A percentile compares a stretch with the other conserved stretches of the same genome.
phyloP scores from a whole-genome alignment of 2,797 vertebrate species.

The Siniperca undulata region DNA sequence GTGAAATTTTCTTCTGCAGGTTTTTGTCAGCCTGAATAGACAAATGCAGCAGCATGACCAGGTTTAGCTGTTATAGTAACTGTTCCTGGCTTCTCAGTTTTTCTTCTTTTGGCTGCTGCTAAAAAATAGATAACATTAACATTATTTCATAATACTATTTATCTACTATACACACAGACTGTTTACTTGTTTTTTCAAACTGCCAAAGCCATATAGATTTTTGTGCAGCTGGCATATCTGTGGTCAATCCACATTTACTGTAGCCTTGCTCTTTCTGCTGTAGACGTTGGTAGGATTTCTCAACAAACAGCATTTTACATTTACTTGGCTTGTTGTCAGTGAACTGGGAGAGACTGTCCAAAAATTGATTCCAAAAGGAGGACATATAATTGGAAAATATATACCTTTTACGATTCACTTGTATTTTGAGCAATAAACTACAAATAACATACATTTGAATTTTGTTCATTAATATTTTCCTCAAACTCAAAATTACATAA shows the following conservation, averaged over 20 bases:
- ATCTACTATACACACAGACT: slow-evolving; percentile 23
- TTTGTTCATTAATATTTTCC: neutral
- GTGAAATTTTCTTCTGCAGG: neutral
- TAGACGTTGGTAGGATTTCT: neutral
- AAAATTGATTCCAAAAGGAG: neutral
- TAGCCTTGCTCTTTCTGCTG: neutral
- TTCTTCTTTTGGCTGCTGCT: slow-evolving; percentile 4
- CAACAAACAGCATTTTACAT: neutral
- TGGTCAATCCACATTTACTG: slow-evolving; percentile 2
- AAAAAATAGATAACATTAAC: slow-evolving; percentile 18
- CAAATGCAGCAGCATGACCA: neutral
- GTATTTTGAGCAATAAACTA: neutral
- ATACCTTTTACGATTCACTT: neutral
- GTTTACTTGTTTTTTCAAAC: slow-evolving; percentile 12
- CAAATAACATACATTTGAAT: neutral
- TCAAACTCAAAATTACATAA: neutral
- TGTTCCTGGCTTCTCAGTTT: neutral
- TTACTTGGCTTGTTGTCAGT: slow-evolving; percentile 1
- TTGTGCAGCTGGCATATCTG: slow-evolving; percentile 4
- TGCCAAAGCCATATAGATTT: neutral
- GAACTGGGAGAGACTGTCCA: neutral
- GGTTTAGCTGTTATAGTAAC: slow-evolving; percentile 7
- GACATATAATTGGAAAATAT: neutral
- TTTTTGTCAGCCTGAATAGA: neutral
- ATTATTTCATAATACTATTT: slow-evolving; percentile 24